Percentiles rank a stretch among this genome's conserved stretches.
Evolutionary conservation across 2,113 vertebrate genomes (phyloP).

Genomic region (Motacilla alba): DNA sequence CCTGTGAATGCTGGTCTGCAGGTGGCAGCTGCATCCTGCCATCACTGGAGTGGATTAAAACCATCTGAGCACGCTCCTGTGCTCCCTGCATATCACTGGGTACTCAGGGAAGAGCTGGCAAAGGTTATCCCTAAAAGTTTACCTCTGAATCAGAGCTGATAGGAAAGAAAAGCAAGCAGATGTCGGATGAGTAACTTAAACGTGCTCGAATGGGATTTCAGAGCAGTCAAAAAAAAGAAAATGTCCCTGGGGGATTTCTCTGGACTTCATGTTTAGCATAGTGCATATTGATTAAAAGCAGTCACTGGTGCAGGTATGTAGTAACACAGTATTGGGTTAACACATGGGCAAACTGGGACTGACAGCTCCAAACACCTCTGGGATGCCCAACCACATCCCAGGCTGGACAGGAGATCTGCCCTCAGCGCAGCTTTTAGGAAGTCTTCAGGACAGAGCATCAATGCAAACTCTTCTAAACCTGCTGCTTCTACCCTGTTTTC

Average conservation of each 20-base stretch:
- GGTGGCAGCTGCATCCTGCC: conserved; percentile 31
- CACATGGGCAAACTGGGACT: not conserved
- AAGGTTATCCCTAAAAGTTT: not conserved
- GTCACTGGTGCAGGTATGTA: not conserved
- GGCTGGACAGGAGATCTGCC: not conserved
- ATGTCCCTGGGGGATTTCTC: not conserved
- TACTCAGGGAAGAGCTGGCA: not conserved
- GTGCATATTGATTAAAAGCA: not conserved
- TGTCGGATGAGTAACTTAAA: not conserved
- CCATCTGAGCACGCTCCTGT: not conserved
- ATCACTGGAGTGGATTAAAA: not conserved
- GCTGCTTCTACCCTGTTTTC: not conserved
- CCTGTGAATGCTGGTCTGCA: not conserved
- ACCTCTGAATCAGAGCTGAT: not conserved
- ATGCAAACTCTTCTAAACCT: not conserved
- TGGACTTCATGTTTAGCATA: not conserved
- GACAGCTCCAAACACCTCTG: not conserved
- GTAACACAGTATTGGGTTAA: not conserved
- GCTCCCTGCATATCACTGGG: not conserved
- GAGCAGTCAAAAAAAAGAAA: not conserved
- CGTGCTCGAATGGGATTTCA: fast-evolving
- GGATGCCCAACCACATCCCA: fast-evolving
- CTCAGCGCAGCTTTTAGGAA: not conserved
- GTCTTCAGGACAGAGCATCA: not conserved
- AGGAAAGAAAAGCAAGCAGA: not conserved